Evolutionary conservation across 2,797 vertebrate genomes (phyloP).

Genomic region (Molossus alvarezi): DNA sequence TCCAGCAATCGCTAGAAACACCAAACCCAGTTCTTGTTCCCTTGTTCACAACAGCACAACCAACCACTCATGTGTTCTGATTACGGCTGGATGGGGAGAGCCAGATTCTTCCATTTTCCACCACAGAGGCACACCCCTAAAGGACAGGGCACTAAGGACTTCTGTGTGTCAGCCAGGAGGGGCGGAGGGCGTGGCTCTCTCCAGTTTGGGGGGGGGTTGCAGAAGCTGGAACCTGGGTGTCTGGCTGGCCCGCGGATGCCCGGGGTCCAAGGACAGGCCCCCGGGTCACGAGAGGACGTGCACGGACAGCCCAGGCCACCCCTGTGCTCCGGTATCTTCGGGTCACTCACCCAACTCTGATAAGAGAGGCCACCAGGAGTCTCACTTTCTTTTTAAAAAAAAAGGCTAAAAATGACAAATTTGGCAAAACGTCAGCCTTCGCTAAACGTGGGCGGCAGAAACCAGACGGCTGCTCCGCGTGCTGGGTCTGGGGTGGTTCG

Average conservation of each 20-base stretch:
- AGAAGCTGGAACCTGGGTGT: no score
- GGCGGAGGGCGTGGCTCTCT: background rate
- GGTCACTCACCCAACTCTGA: background rate
- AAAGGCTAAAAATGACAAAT: background rate
- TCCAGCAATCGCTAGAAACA: background rate
- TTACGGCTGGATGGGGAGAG: slow-evolving; percentile 20
- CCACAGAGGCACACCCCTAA: background rate
- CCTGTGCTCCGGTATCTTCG: background rate
- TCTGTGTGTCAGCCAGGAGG: background rate
- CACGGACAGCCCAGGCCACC: background rate
- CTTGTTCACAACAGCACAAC: background rate
- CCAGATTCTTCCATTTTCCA: slow-evolving; percentile 9
- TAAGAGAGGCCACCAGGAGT: background rate
- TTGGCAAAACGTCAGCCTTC: background rate
- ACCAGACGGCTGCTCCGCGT: background rate
- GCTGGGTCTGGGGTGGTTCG: background rate
- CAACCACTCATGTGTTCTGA: background rate
- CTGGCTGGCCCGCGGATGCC: background rate
- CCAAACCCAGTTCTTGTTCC: background rate
- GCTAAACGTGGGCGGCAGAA: background rate
- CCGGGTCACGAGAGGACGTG: no score
- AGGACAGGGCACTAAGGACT: background rate
- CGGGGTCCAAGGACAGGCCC: background rate
- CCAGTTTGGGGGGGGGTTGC: no score
- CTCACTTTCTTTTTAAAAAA: background rate